phyloP scores from a whole-genome alignment of 2,113 vertebrate genomes.

The Hippolais icterina region DNA sequence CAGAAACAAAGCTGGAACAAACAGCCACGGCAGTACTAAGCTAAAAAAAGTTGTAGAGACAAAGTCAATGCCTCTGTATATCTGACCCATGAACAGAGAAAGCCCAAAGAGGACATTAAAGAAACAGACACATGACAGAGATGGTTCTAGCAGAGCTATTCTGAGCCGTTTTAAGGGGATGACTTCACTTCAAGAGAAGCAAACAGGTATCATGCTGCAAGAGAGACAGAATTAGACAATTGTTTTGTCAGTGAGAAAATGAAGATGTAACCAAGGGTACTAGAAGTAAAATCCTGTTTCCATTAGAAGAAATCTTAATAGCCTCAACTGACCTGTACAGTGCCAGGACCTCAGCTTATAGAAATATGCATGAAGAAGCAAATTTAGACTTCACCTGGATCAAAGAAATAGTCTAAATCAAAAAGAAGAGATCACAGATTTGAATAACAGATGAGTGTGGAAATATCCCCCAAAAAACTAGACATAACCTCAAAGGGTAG shows the following conservation, averaged over 20 bases:
- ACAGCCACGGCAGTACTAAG: background rate
- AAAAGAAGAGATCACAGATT: background rate
- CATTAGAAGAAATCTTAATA: background rate
- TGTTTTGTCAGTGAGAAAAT: background rate
- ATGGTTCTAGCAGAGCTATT: background rate
- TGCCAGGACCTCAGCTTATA: background rate
- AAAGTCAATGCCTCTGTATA: background rate
- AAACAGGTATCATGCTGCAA: background rate
- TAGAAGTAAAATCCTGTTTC: background rate
- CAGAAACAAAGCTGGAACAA: background rate
- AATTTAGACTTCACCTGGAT: background rate
- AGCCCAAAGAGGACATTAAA: background rate
- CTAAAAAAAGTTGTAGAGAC: background rate
- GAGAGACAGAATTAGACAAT: background rate
- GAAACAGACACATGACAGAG: background rate
- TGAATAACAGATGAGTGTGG: background rate
- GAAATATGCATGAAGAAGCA: background rate
- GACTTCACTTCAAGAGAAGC: background rate
- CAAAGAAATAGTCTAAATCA: background rate
- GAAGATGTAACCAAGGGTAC: background rate
- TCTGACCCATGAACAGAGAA: background rate
- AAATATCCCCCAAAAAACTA: background rate
- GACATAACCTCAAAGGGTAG: background rate
- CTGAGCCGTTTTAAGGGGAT: background rate
- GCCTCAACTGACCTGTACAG: background rate